Evolutionary conservation across 2,113 vertebrate species (phyloP).

Genomic region (Orthonyx spaldingii): DNA sequence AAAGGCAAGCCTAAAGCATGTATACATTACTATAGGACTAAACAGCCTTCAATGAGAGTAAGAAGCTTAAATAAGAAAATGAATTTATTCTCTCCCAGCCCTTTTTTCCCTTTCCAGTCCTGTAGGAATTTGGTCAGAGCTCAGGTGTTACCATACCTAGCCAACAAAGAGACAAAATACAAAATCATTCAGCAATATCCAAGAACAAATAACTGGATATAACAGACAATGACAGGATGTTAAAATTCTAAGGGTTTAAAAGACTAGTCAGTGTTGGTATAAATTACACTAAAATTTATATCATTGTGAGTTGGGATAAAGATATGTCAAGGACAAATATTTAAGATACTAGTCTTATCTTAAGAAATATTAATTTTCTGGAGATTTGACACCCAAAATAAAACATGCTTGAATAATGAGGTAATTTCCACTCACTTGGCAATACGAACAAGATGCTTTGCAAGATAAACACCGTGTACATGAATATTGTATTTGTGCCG

Average conservation of each 20-base stretch:
- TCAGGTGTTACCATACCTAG: not conserved
- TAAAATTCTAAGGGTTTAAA: not conserved
- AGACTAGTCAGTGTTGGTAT: not conserved
- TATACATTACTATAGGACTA: not conserved
- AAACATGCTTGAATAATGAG: not conserved
- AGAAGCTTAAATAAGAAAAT: not conserved
- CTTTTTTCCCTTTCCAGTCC: not conserved
- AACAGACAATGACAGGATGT: not conserved
- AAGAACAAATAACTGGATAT: not conserved
- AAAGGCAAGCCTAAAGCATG: not conserved
- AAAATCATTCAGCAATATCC: not conserved
- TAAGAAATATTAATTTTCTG: not conserved
- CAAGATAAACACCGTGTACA: not conserved
- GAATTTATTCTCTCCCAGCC: too few species aligned
- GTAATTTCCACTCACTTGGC: not conserved
- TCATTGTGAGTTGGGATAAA: not conserved
- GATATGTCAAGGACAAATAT: not conserved
- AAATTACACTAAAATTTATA: not conserved
- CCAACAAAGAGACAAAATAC: not conserved
- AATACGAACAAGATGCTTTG: not conserved
- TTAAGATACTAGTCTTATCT: not conserved
- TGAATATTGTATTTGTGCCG: not conserved
- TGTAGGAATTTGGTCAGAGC: not conserved
- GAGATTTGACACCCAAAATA: not conserved
- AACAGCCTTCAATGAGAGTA: not conserved